Evolutionary conservation across 2,797 vertebrate genomes (phyloP).

Genomic region (Schizopygopsis pylzovi): DNA sequence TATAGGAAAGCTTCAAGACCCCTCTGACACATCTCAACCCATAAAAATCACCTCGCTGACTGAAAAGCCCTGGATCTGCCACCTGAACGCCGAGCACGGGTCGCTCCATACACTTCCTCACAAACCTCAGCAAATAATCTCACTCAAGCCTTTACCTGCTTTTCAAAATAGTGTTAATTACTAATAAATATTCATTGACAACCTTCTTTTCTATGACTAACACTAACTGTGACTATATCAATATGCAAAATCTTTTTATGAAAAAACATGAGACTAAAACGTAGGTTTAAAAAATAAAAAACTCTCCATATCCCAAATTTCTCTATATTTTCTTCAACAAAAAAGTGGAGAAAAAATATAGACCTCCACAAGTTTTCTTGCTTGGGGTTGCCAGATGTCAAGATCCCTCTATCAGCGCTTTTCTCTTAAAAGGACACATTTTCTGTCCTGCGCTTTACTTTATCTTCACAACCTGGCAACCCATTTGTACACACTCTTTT

Average conservation of each 20-base stretch:
- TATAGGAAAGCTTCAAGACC: slow-evolving; percentile 38
- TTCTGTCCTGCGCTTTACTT: not conserved
- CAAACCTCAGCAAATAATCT: not conserved
- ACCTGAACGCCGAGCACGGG: slow-evolving; percentile 49
- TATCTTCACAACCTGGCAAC: not conserved
- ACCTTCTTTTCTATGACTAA: not conserved
- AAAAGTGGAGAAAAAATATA: not conserved
- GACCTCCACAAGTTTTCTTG: not conserved
- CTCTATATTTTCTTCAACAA: not conserved
- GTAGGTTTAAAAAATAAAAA: too few relatives aligned
- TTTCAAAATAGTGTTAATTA: not conserved
- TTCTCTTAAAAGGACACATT: not conserved
- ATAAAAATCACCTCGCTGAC: slow-evolving; percentile 50
- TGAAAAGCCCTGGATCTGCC: slow-evolving; percentile 56
- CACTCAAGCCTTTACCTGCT: not conserved
- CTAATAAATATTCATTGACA: not conserved
- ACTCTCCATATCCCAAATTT: not conserved
- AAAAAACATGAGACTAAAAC: too few relatives aligned
- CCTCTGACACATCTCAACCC: slow-evolving; percentile 56
- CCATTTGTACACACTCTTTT: not conserved
- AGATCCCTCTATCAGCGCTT: not conserved
- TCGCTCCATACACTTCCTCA: not conserved
- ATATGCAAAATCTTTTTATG: not conserved
- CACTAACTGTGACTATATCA: not conserved
- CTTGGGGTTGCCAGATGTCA: not conserved